phyloP scores from a whole-genome alignment of 2,113 vertebrate species.

The Mesembrinibis cayennensis region DNA sequence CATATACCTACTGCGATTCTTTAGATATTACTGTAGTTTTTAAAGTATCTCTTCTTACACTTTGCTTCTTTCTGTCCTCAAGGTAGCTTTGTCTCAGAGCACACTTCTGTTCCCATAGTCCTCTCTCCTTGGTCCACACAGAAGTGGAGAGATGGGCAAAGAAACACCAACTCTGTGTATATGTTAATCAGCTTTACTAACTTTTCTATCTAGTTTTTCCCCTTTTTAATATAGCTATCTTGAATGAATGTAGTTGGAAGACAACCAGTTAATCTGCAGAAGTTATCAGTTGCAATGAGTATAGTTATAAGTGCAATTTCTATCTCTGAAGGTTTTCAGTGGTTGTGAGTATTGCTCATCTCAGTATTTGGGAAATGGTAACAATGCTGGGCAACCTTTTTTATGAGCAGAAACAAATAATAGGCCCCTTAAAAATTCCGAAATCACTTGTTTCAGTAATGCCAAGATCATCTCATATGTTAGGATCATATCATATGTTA shows the following conservation, averaged over 20 bases:
- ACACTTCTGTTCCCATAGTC: not conserved
- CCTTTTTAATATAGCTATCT: not conserved
- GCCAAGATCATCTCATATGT: not conserved
- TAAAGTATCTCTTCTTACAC: not conserved
- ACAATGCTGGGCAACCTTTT: not conserved
- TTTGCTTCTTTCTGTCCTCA: not conserved
- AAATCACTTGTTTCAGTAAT: not conserved
- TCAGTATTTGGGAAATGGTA: not conserved
- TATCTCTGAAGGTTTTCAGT: not conserved
- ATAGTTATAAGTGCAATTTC: not conserved
- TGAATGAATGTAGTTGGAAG: not conserved
- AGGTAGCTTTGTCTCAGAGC: not conserved
- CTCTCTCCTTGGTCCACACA: fast-evolving
- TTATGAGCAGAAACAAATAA: not conserved
- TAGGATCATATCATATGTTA: not conserved
- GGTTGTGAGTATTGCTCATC: not conserved
- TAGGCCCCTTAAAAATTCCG: not conserved
- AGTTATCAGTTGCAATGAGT: not conserved
- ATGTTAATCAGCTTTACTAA: not conserved
- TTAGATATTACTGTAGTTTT: not conserved
- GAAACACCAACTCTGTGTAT: not conserved
- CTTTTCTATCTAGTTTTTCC: fast-evolving
- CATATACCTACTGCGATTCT: not conserved
- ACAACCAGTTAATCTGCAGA: not conserved
- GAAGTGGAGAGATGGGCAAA: not conserved